A percentile compares a stretch with the other conserved stretches of the same genome.
Evolutionary conservation across 2,113 vertebrate genomes (phyloP).

Genomic region (Riparia riparia): DNA sequence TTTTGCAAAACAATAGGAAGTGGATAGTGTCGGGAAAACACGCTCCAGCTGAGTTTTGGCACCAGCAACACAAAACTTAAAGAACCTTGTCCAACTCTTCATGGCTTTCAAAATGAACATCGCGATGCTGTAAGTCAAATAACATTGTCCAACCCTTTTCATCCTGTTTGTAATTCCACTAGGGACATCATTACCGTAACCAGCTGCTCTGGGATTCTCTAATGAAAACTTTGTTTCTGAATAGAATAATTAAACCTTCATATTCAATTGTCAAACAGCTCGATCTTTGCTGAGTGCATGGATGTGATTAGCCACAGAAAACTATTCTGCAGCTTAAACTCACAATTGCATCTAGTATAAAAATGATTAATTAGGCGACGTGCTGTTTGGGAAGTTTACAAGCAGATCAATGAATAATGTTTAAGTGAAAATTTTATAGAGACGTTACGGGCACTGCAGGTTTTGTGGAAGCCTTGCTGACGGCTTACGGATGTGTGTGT

Average conservation of each 20-base stretch:
- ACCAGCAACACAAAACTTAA: slow-evolving; percentile 25
- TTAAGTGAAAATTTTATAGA: slow-evolving; percentile 71
- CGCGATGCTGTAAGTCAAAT: slow-evolving; percentile 34
- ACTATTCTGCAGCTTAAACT: slow-evolving; percentile 62
- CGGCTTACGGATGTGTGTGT: not conserved
- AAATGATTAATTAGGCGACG: slow-evolving; percentile 71
- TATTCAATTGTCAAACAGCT: slow-evolving; percentile 64
- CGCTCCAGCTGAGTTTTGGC: slow-evolving; percentile 51
- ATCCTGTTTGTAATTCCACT: slow-evolving; percentile 65
- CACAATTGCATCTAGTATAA: slow-evolving; percentile 68
- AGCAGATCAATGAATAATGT: slow-evolving; percentile 63
- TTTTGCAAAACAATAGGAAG: slow-evolving; percentile 66
- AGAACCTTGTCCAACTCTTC: slow-evolving; percentile 49
- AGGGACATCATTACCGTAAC: slow-evolving; percentile 68
- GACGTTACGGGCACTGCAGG: slow-evolving; percentile 64
- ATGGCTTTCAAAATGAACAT: slow-evolving; percentile 51
- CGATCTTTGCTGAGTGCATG: slow-evolving; percentile 46
- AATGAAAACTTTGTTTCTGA: slow-evolving; percentile 71
- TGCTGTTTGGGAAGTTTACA: slow-evolving; percentile 68
- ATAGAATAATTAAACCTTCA: slow-evolving; percentile 73
- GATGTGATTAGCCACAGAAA: slow-evolving; percentile 63
- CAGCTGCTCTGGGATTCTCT: slow-evolving; percentile 58
- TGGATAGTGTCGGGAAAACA: slow-evolving; percentile 52
- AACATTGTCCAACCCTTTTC: slow-evolving; percentile 61
- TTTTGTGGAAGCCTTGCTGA: slow-evolving; percentile 49